Evolutionary conservation across 2,797 vertebrate species (phyloP).

Genomic region (Prionace glauca): DNA sequence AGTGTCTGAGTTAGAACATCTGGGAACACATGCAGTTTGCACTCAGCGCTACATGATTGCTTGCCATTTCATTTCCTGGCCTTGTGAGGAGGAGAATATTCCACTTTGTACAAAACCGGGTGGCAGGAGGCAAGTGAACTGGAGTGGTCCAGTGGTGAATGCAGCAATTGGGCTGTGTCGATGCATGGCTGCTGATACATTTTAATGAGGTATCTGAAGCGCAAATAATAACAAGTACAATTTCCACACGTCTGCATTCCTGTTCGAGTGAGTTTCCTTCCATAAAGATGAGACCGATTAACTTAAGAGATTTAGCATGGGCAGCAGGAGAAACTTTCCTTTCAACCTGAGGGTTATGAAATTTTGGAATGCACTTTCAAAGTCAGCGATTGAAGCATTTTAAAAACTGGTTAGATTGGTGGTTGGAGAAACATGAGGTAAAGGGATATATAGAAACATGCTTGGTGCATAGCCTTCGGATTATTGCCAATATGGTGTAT

Average conservation of each 20-base stretch:
- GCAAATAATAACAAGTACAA: background rate
- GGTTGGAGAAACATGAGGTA: background rate
- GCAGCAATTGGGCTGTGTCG: background rate
- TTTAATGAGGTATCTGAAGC: background rate
- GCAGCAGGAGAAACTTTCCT: background rate
- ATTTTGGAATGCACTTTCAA: background rate
- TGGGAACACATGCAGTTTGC: background rate
- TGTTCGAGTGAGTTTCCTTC: background rate
- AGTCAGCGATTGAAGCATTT: background rate
- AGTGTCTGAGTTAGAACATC: background rate
- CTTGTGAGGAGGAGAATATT: background rate
- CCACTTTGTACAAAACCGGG: background rate
- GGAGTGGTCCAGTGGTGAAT: background rate
- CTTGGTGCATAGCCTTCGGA: background rate
- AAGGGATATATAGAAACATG: background rate
- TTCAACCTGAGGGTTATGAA: background rate
- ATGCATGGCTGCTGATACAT: too few species aligned
- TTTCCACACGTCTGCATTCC: background rate
- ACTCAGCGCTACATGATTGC: background rate
- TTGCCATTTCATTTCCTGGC: slow-evolving; percentile 14
- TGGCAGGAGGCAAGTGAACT: background rate
- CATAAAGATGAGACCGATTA: background rate
- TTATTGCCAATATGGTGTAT: background rate
- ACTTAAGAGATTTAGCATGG: background rate
- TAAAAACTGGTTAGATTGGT: background rate